A percentile compares a stretch with the other conserved stretches of the same genome.
These are phyloP conservation scores for Drosophila pandora DNA, from an alignment of 1,140 invertebrate species.

Conservation along the genomic window DNA sequence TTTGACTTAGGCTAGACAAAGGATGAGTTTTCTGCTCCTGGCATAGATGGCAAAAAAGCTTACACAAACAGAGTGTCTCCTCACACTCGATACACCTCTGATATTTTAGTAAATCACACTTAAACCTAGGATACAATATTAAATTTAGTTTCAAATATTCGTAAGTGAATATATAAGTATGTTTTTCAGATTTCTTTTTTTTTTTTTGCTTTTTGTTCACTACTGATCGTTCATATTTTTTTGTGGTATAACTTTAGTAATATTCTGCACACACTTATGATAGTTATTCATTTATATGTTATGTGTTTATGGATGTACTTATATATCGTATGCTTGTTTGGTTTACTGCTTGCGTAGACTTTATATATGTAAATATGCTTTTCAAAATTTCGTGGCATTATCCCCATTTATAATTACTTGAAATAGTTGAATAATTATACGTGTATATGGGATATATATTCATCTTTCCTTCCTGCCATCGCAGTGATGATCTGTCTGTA, in stretches of 20 bases:
- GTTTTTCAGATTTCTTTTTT: constrained; percentile 16
- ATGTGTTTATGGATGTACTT: constrained; percentile 25
- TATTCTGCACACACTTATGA: constrained; percentile 38
- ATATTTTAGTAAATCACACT: constrained; percentile 70
- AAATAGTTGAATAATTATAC: constrained; percentile 72
- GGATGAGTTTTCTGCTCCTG: constrained; percentile 60
- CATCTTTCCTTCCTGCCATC: constrained; percentile 15
- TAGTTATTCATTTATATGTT: constrained; percentile 37
- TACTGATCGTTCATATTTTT: neutral
- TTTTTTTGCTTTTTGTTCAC: constrained; percentile 5
- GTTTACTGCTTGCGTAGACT: constrained; percentile 48
- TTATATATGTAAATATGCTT: constrained; percentile 29
- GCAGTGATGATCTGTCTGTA: constrained; percentile 33
- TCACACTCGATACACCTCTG: constrained; percentile 29
- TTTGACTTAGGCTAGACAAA: constrained; percentile 75
- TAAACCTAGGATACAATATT: constrained; percentile 70
- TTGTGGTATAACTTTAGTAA: constrained; percentile 31
- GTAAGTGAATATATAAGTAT: constrained; percentile 40
- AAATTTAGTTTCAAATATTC: constrained; percentile 65
- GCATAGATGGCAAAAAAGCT: constrained; percentile 74
- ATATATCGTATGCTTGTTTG: constrained; percentile 43
- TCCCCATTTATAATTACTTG: constrained; percentile 62
- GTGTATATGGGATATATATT: constrained; percentile 48
- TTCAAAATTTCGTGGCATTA: constrained; percentile 12
- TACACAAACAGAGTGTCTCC: constrained; percentile 28